These are phyloP conservation scores for Ahaetulla prasina DNA, from an alignment of 2,113 vertebrate species.

Conservation along the genomic window DNA sequence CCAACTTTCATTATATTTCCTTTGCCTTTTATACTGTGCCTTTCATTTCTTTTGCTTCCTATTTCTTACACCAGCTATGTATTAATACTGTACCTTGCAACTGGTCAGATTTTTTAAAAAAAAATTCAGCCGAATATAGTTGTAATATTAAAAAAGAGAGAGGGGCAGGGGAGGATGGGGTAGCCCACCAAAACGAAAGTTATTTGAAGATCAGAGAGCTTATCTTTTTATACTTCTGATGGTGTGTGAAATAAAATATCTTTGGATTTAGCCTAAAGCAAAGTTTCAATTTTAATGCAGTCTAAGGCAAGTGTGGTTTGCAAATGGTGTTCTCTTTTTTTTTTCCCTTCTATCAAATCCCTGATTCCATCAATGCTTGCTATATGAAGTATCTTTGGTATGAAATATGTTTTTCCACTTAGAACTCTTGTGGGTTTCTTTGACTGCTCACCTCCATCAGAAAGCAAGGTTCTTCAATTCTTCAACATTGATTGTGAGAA, in stretches of 20 bases:
- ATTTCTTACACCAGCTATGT: constrained; percentile 15
- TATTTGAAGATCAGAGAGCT: constrained; percentile 26
- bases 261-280: neutral
- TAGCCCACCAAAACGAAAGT: constrained; percentile 11
- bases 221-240: constrained; percentile 15
- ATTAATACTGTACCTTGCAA: constrained; percentile 40
- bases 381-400: neutral
- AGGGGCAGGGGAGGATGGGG: neutral
- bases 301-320: constrained; percentile 1
- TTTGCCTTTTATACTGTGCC: neutral
- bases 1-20: neutral
- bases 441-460: neutral
- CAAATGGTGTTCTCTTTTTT: neutral
- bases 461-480: neutral
- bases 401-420: neutral
- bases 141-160: neutral
- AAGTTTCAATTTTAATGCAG: constrained; percentile 39
- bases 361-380: neutral
- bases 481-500: neutral
- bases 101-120: constrained; percentile 38
- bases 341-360: neutral
- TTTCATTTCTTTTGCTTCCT: neutral
- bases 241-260: neutral
- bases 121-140: constrained; percentile 24
- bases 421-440: neutral